Conservation (phyloP, 2,888 invertebrate species). For the Drosophila antonietae region DNA sequence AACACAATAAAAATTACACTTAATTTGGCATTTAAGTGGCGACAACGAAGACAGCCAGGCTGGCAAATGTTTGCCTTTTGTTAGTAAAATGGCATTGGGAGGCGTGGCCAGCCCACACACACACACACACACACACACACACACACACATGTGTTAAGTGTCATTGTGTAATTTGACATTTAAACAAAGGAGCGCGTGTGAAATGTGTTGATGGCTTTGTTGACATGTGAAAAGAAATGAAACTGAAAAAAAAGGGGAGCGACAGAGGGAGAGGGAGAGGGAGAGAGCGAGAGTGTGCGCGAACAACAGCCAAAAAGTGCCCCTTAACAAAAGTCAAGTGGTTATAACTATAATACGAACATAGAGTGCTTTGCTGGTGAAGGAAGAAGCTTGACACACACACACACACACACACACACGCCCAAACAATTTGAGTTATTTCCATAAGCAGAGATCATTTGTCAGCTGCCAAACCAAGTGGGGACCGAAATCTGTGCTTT, state of each 20-base stretch:
- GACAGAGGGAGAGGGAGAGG: neutral
- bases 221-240: constrained; percentile 69
- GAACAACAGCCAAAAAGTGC: constrained; percentile 12
- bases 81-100: constrained; percentile 57
- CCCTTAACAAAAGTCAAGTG: constrained; percentile 57
- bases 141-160: constrained; percentile 60
- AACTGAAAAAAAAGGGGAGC: constrained; percentile 37
- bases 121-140: no score
- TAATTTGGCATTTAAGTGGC: constrained; percentile 79
- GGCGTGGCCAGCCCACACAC: constrained; percentile 20
- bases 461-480: constrained; percentile 40
- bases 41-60: constrained; percentile 35
- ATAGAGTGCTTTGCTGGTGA: neutral
- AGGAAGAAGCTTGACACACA: neutral
- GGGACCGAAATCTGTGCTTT: constrained; percentile 48
- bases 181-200: constrained; percentile 68
- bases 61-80: constrained; percentile 56
- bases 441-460: constrained; percentile 70
- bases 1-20: constrained; percentile 79
- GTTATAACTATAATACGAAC: constrained; percentile 57
- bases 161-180: constrained; percentile 79
- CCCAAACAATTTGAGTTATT: constrained; percentile 49
- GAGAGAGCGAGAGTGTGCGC: neutral
- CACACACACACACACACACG: constrained; percentile 20
- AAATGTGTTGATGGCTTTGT: constrained; percentile 68